These are phyloP conservation scores for Dasyurus viverrinus DNA, from an alignment of 2,113 vertebrate species.

Conservation along the genomic window DNA sequence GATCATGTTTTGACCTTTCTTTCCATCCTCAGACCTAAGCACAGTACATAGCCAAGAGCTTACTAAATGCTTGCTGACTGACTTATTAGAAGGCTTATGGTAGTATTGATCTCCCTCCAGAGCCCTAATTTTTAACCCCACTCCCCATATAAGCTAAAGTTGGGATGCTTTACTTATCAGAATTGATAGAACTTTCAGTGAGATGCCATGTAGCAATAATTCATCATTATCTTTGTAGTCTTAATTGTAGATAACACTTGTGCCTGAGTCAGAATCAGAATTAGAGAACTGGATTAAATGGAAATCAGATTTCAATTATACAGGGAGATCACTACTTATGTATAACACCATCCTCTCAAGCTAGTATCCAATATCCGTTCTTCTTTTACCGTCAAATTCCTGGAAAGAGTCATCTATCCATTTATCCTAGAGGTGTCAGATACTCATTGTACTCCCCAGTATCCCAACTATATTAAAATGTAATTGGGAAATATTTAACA, in stretches of 20 bases:
- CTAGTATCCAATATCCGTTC: neutral
- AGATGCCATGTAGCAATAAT: neutral
- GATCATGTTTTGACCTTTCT: neutral
- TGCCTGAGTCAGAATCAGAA: fast-evolving
- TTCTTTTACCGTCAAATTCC: neutral
- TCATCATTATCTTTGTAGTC: neutral
- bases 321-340: neutral
- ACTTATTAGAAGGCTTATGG: neutral
- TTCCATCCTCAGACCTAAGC: neutral
- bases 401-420: neutral
- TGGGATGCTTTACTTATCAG: neutral
- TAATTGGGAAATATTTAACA: neutral
- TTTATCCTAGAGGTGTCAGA: neutral
- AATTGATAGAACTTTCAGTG: neutral
- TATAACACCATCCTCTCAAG: neutral
- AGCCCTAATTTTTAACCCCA: no score
- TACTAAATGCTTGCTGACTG: neutral
- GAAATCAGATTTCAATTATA: neutral
- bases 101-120: neutral
- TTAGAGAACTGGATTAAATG: neutral
- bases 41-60: neutral
- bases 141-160: neutral
- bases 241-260: neutral
- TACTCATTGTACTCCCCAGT: neutral
- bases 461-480: neutral